phyloP scores from a whole-genome alignment of 2,797 vertebrate species.

The Heteromormyrus szaboi region DNA sequence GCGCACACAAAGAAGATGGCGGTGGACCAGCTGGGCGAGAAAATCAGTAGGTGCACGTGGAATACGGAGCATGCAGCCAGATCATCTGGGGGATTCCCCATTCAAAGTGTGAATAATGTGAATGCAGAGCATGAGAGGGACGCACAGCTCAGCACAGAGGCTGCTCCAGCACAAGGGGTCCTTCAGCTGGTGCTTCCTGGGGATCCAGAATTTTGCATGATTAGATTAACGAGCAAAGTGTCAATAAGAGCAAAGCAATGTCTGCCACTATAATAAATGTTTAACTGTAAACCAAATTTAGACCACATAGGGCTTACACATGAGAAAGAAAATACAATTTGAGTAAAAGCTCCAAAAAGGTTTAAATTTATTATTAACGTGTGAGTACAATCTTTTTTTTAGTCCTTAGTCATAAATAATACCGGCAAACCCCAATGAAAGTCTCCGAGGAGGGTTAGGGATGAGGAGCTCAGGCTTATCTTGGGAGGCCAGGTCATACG shows the following conservation, averaged over 20 bases:
- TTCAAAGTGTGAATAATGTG: neutral
- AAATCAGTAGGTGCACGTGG: neutral
- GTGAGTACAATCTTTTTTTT: constrained; percentile 21
- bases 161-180: neutral
- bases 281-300: neutral
- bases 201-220: neutral
- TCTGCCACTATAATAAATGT: neutral
- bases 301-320: neutral
- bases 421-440: constrained; percentile 22
- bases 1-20: neutral
- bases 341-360: constrained; percentile 46
- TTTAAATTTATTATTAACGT: constrained; percentile 32
- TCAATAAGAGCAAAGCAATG: neutral
- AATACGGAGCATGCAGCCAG: neutral
- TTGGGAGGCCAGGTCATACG: constrained; percentile 42
- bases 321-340: constrained; percentile 17
- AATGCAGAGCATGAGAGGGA: neutral
- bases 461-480: constrained; percentile 49
- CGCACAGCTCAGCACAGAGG: neutral
- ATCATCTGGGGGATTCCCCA: neutral
- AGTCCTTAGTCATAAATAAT: neutral
- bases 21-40: neutral
- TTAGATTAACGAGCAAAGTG: neutral
- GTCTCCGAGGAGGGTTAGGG: constrained; percentile 23
- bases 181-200: neutral